Percentiles rank a stretch among this genome's conserved stretches.
These are phyloP conservation scores for Hylaea fasciaria DNA, from an alignment of 2,888 invertebrate species.

Conservation along the genomic window DNA sequence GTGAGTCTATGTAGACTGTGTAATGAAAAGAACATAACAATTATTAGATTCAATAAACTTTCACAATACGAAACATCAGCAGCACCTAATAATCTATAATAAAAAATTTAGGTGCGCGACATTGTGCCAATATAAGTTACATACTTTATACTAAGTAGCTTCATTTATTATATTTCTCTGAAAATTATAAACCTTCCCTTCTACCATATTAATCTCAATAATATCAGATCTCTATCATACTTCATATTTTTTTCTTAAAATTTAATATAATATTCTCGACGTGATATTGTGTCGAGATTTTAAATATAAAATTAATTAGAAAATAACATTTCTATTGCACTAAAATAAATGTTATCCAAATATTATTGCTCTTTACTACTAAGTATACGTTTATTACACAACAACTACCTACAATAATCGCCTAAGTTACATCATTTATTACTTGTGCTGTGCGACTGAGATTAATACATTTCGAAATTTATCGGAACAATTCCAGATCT, in stretches of 20 bases:
- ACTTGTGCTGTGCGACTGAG: conserved; percentile 33
- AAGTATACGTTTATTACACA: conserved; percentile 61
- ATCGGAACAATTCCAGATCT: conserved; percentile 43
- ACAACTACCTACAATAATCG: conserved; percentile 49
- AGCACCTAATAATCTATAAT: conserved; percentile 51
- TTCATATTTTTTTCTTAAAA: conserved; percentile 56
- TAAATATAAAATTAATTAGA: conserved; percentile 72
- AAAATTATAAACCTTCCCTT: conserved; percentile 39
- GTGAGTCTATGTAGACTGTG: conserved; percentile 29
- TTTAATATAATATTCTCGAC: conserved; percentile 46
- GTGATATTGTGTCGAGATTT: conserved; percentile 55
- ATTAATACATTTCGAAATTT: conserved; percentile 32
- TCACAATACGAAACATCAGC: conserved; percentile 16
- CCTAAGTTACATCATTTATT: conserved; percentile 47
- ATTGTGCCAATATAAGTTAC: conserved; percentile 31
- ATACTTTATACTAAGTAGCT: conserved; percentile 22
- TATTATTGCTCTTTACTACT: conserved; percentile 73
- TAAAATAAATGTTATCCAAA: conserved; percentile 65
- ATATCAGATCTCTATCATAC: conserved; percentile 79
- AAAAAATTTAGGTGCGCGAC: conserved; percentile 35
- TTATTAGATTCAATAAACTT: conserved; percentile 3
- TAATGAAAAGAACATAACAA: conserved; percentile 3
- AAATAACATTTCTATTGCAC: conserved; percentile 82
- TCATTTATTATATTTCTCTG: conserved; percentile 35
- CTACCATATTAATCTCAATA: conserved; percentile 79